Percentiles rank a stretch among this genome's conserved stretches.
These are phyloP conservation scores for Parnassius smintheus DNA, from an alignment of 2,888 invertebrate species.

Conservation along the genomic window DNA sequence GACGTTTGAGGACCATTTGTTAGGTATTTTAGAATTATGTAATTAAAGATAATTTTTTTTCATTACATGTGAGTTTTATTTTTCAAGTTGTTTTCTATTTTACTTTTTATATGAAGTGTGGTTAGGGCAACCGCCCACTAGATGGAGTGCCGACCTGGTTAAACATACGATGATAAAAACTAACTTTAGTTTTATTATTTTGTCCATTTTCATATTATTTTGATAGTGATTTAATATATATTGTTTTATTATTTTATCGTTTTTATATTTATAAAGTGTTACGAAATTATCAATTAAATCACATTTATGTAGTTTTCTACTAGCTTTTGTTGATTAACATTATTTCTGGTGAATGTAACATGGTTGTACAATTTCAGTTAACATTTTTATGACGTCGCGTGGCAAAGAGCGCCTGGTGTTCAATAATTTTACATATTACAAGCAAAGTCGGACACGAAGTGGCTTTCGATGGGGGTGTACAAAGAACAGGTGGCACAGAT, in stretches of 20 bases:
- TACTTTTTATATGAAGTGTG: no score
- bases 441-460: conserved; percentile 62
- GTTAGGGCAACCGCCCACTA: no score
- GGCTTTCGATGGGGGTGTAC: conserved; percentile 77
- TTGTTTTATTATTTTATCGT: neutral
- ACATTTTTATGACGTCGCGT: conserved; percentile 74
- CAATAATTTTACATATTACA: conserved; percentile 70
- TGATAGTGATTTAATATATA: no score
- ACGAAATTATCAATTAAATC: neutral
- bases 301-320: neutral
- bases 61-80: no score
- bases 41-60: no score
- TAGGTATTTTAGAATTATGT: no score
- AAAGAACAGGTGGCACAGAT: conserved; percentile 72
- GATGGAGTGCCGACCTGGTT: no score
- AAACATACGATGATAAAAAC: no score
- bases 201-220: no score
- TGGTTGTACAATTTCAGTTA: conserved; percentile 61
- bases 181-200: no score
- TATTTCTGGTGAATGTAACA: neutral
- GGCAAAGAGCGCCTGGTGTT: conserved; percentile 70
- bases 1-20: no score
- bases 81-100: no score
- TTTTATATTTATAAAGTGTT: neutral
- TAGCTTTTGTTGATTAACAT: neutral